phyloP scores from a whole-genome alignment of 2,797 vertebrate species.

The Gymnopithys bicolor region DNA sequence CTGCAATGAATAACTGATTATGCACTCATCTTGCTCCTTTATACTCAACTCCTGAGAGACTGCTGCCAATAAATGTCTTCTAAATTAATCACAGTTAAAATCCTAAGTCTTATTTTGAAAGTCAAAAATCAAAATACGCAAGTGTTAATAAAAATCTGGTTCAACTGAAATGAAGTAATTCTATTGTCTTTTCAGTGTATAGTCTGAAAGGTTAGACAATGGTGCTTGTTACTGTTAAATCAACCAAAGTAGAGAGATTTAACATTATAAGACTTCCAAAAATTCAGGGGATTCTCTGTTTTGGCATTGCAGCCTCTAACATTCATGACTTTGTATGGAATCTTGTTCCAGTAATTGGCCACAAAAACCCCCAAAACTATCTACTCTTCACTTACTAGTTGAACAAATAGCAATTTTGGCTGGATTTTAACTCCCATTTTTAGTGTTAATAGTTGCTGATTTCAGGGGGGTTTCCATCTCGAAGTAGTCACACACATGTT shows the following conservation, averaged over 20 bases:
- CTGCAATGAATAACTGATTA: background rate
- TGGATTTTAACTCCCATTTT: background rate
- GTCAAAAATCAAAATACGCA: background rate
- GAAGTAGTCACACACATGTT: conserved; percentile 72
- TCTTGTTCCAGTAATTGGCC: background rate
- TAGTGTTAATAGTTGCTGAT: background rate
- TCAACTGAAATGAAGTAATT: background rate
- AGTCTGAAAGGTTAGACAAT: background rate
- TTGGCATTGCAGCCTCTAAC: background rate
- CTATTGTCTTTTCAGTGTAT: background rate
- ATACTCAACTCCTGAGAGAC: background rate
- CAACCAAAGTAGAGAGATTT: background rate
- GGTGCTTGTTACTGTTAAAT: background rate
- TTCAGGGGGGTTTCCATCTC: conserved; percentile 17
- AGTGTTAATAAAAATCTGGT: background rate
- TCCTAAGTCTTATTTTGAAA: background rate
- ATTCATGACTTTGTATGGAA: background rate
- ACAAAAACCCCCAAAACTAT: background rate
- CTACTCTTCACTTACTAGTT: background rate
- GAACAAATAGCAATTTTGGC: background rate
- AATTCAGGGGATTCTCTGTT: background rate
- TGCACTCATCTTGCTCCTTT: background rate
- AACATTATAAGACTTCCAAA: background rate
- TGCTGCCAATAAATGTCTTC: background rate
- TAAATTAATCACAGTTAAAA: background rate